Conservation (phyloP, 2,113 vertebrate species). For the Carollia perspicillata region DNA sequence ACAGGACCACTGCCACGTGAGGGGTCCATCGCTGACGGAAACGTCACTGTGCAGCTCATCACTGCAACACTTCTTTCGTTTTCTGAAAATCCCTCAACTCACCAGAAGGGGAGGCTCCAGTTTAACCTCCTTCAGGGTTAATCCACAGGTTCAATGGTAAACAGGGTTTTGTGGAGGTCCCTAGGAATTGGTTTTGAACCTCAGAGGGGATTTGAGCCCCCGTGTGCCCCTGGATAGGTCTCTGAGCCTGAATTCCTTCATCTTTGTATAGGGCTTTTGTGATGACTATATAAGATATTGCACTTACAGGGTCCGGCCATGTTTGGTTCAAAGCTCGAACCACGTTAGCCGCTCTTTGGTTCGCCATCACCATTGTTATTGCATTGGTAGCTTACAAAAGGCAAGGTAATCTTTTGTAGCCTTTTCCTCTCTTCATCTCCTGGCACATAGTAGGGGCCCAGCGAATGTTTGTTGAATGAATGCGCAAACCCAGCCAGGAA, state of each 20-base stretch:
- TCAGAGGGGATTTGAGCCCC: neutral
- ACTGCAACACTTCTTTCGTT: neutral
- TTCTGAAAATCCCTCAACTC: neutral
- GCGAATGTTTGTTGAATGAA: neutral
- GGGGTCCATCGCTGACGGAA: neutral
- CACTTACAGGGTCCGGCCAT: neutral
- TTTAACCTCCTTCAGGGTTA: neutral
- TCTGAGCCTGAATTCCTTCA: neutral
- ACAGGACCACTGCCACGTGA: neutral
- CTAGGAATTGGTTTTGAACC: neutral
- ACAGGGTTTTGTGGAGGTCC: neutral
- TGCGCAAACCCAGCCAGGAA: neutral
- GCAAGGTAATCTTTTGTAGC: neutral
- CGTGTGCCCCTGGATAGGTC: neutral
- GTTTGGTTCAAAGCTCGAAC: neutral
- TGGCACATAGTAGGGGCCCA: neutral
- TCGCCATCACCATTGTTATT: neutral
- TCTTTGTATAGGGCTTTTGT: neutral
- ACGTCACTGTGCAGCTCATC: neutral
- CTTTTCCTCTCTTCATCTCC: neutral
- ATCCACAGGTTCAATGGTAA: neutral
- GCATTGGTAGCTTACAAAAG: neutral
- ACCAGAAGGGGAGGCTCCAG: neutral
- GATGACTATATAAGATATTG: neutral
- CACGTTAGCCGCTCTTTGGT: neutral